Percentiles rank a stretch among this genome's conserved stretches.
phyloP scores from a whole-genome alignment of 2,888 invertebrate species.

The Lasioglossum villosulum region DNA sequence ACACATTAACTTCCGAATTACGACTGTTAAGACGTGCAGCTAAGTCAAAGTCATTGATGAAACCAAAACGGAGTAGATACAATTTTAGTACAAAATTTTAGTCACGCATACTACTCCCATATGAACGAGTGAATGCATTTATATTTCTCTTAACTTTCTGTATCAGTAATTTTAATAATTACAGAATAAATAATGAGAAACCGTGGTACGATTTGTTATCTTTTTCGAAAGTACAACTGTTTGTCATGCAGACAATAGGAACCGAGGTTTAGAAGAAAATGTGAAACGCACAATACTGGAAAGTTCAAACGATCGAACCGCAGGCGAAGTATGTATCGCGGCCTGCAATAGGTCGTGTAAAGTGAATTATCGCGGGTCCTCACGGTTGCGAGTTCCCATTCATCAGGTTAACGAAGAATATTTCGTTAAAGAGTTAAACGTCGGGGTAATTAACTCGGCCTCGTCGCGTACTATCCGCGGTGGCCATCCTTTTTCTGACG shows the following conservation, averaged over 20 bases:
- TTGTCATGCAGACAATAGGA: neutral
- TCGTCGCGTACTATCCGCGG: conserved; percentile 26
- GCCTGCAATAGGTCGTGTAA: neutral
- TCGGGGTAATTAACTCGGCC: conserved; percentile 25
- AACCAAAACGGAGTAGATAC: neutral
- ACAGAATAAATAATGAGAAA: neutral
- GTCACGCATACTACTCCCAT: too few species aligned
- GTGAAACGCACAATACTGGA: neutral
- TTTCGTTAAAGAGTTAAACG: conserved; percentile 20
- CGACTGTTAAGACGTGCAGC: neutral
- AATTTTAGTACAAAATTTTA: too few species aligned
- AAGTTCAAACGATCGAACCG: neutral
- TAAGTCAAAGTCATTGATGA: neutral
- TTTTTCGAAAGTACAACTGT: neutral
- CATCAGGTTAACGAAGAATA: conserved; percentile 19
- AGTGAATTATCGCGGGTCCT: neutral
- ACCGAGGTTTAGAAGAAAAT: neutral
- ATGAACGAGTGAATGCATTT: neutral
- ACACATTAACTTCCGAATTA: neutral
- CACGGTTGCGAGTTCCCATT: neutral
- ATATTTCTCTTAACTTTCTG: neutral
- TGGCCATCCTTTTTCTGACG: neutral
- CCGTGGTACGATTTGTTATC: neutral
- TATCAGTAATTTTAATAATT: neutral
- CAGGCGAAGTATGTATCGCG: neutral